phyloP scores from a whole-genome alignment of 2,113 vertebrate genomes.

The Mungos mungo region DNA sequence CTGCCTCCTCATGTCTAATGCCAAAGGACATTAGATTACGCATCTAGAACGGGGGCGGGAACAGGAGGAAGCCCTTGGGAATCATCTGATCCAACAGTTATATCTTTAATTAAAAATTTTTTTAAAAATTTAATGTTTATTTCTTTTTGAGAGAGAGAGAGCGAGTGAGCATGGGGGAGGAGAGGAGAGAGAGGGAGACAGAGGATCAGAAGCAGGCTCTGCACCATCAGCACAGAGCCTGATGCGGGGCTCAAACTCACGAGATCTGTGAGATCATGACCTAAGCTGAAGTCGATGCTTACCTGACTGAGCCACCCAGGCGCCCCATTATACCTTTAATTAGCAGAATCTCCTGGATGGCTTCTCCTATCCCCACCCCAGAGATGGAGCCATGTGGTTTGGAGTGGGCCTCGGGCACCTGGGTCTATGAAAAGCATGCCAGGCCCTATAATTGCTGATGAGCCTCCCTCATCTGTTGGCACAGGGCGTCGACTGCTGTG shows the following conservation, averaged over 20 bases:
- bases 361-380: background rate
- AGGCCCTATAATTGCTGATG: background rate
- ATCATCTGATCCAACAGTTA: background rate
- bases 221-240: no score
- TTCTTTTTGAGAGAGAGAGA: no score
- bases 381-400: background rate
- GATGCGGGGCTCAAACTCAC: no score
- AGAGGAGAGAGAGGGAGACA: no score
- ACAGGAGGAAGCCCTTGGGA: background rate
- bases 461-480: background rate
- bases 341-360: background rate
- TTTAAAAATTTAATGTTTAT: no score
- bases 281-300: no score
- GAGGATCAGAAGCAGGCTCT: no score
- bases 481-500: fast-evolving
- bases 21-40: background rate
- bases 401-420: background rate
- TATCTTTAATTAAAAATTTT: background rate
- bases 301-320: no score
- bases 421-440: background rate
- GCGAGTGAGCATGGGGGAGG: no score
- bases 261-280: no score
- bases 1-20: background rate
- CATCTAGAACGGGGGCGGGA: background rate
- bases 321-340: background rate